Percentiles rank a stretch among this genome's conserved stretches.
Conservation (phyloP, 1,140 invertebrate species). For the Homarus americanus region DNA sequence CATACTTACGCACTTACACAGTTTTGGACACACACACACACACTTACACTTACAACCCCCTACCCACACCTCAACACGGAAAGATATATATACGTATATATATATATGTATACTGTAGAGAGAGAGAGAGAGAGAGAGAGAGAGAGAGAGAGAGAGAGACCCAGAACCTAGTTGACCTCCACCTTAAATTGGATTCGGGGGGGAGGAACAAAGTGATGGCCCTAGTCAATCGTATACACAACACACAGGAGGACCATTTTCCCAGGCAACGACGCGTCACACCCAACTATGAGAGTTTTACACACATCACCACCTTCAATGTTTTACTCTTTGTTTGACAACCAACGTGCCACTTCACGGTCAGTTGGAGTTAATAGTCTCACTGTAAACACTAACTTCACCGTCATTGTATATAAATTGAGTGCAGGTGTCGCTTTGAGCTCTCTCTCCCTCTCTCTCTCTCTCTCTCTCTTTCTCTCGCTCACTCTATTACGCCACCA, state of each 20-base stretch:
- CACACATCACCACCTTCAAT: constrained; percentile 25
- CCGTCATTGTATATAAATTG: constrained; percentile 55
- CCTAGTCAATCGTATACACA: not conserved
- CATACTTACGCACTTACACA: too few species aligned
- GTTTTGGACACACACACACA: too few species aligned
- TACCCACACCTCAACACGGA: too few species aligned
- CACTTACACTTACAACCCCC: too few species aligned
- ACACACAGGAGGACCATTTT: not conserved
- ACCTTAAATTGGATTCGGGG: constrained; percentile 8
- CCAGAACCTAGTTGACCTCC: not conserved
- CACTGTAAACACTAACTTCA: constrained; percentile 44
- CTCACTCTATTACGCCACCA: constrained; percentile 34
- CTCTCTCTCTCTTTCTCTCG: too few species aligned
- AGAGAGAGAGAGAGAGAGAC: too few species aligned
- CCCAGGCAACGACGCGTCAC: not conserved
- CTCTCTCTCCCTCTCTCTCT: too few species aligned
- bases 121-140: too few species aligned
- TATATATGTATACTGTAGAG: too few species aligned
- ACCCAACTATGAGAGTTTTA: constrained; percentile 2
- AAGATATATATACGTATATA: too few species aligned
- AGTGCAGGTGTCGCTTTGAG: constrained; percentile 40
- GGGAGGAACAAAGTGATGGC: not conserved
- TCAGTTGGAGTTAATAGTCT: constrained; percentile 52
- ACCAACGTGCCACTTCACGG: constrained; percentile 25
- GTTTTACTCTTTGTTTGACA: constrained; percentile 40